These are phyloP conservation scores for Leucoptera coffeella DNA, from an alignment of 2,888 invertebrate species.

Conservation along the genomic window DNA sequence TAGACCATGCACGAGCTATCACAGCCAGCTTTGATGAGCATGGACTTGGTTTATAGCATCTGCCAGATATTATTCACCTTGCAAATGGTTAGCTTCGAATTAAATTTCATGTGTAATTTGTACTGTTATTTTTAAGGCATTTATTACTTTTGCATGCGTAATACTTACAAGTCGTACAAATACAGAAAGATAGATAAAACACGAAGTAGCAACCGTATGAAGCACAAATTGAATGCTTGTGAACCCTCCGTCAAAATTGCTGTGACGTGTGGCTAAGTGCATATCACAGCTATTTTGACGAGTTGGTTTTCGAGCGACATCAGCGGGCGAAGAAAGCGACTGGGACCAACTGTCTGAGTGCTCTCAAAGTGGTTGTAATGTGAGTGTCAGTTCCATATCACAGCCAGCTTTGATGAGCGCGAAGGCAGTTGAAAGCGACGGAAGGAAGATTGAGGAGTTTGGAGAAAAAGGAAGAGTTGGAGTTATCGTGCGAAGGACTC, in stretches of 20 bases:
- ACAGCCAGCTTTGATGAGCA: slow-evolving; percentile 97
- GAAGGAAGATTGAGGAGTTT: background rate
- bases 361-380: slow-evolving; percentile 91
- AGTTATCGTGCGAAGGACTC: slow-evolving; percentile 23
- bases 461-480: too few species aligned
- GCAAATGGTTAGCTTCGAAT: too few species aligned
- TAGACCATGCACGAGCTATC: too few species aligned
- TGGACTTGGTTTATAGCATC: too few species aligned
- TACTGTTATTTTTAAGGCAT: too few species aligned
- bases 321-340: slow-evolving; percentile 12
- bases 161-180: too few species aligned
- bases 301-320: slow-evolving; percentile 62
- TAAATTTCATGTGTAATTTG: too few species aligned
- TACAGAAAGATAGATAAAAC: too few species aligned
- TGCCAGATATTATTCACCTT: too few species aligned
- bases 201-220: too few species aligned
- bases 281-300: slow-evolving; percentile 97
- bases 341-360: slow-evolving; percentile 23
- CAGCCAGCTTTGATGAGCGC: slow-evolving; percentile 99
- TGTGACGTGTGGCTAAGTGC: slow-evolving; percentile 63
- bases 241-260: slow-evolving; percentile 70
- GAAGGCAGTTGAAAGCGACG: slow-evolving; percentile 7
- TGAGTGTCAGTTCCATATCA: slow-evolving; percentile 79
- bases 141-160: too few species aligned
- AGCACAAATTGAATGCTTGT: too few species aligned